These are phyloP conservation scores for Gallinago media DNA, from an alignment of 2,113 vertebrate genomes.

Conservation along the genomic window DNA sequence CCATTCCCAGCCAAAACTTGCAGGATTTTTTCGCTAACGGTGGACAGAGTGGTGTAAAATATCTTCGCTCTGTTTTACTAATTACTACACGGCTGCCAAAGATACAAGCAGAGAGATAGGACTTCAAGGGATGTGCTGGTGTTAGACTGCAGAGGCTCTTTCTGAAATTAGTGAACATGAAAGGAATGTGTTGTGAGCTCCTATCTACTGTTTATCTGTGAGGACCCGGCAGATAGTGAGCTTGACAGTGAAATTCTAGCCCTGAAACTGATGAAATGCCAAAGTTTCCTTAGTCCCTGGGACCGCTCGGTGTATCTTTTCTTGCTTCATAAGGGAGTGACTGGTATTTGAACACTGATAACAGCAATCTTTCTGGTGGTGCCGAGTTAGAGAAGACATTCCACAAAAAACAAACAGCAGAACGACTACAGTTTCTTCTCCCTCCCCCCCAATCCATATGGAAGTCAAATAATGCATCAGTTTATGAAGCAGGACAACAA, in stretches of 20 bases:
- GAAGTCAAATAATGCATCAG: neutral
- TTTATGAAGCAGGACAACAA: neutral
- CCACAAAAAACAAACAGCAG: slow-evolving; percentile 76
- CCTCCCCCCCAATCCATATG: neutral
- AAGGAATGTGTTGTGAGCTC: slow-evolving; percentile 80
- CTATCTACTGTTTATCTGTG: slow-evolving; percentile 79
- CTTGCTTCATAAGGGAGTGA: slow-evolving; percentile 81
- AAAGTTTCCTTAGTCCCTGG: slow-evolving; percentile 62
- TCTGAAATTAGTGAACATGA: slow-evolving; percentile 73
- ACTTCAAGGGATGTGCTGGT: slow-evolving; percentile 68
- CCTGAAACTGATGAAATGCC: slow-evolving; percentile 80
- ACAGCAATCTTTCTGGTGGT: slow-evolving; percentile 76
- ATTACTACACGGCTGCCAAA: slow-evolving; percentile 66
- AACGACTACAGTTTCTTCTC: slow-evolving; percentile 17
- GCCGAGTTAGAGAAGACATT: slow-evolving; percentile 79
- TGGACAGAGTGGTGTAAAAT: slow-evolving; percentile 45
- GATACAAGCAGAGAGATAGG: slow-evolving; percentile 50
- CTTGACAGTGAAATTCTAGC: slow-evolving; percentile 81
- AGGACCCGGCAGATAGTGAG: slow-evolving; percentile 71
- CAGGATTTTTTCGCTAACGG: neutral
- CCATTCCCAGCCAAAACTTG: slow-evolving; percentile 15
- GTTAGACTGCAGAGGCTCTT: slow-evolving; percentile 53
- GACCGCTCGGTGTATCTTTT: slow-evolving; percentile 73
- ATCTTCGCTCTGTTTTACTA: slow-evolving; percentile 56
- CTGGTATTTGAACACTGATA: slow-evolving; percentile 85